Conservation (phyloP, 2,797 vertebrate genomes). For the Paratrypauchen microcephalus region DNA sequence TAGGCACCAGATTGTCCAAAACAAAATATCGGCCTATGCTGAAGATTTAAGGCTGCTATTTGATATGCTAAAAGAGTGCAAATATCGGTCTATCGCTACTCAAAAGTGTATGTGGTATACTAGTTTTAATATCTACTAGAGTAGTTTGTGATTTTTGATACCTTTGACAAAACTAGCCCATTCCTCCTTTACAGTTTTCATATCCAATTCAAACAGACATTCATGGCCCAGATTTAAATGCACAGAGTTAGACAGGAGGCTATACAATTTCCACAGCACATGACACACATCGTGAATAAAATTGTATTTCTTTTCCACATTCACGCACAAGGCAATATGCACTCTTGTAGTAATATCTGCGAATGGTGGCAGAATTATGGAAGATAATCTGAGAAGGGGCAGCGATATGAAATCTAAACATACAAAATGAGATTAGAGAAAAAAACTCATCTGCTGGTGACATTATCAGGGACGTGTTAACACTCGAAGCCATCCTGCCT, state of each 20-base stretch:
- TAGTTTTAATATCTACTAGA: too few species aligned
- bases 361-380: conserved; percentile 34
- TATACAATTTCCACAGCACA: neutral
- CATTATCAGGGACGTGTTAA: conserved; percentile 42
- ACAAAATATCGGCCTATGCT: too few species aligned
- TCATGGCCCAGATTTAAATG: neutral
- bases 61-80: too few species aligned
- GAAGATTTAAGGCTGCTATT: too few species aligned
- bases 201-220: neutral
- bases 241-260: neutral
- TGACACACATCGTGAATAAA: neutral
- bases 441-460: conserved; percentile 45
- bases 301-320: neutral
- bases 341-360: conserved; percentile 21
- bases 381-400: conserved; percentile 48
- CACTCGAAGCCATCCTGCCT: conserved; percentile 50
- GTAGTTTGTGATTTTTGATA: too few species aligned
- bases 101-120: too few species aligned
- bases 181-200: neutral
- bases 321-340: conserved; percentile 47
- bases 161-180: neutral
- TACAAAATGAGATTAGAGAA: conserved; percentile 54
- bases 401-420: conserved; percentile 53
- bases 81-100: too few species aligned
- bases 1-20: too few species aligned